A percentile compares a stretch with the other conserved stretches of the same genome.
phyloP scores from a whole-genome alignment of 2,113 vertebrate genomes.

The Brachionichthys hirsutus region DNA sequence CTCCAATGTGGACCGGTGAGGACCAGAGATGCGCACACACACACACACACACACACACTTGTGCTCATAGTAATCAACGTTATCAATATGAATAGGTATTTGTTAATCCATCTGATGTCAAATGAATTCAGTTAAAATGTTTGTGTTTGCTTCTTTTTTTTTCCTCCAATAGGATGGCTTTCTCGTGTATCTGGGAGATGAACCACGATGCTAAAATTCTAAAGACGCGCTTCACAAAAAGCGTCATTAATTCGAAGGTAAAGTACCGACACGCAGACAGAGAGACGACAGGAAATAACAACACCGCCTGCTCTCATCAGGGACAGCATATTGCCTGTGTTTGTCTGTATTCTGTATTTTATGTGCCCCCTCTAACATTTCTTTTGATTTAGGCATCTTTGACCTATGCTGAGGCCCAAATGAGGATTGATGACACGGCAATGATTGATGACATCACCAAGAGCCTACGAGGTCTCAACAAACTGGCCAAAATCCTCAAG shows the following conservation, averaged over 20 bases:
- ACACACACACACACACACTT: fast-evolving
- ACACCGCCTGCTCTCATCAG: not conserved
- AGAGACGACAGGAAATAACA: not conserved
- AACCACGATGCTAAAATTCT: constrained; percentile 88
- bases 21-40: not conserved
- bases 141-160: not conserved
- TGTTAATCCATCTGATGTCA: not conserved
- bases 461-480: constrained; percentile 90
- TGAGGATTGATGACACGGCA: constrained; percentile 90
- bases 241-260: constrained; percentile 97
- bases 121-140: not conserved
- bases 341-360: not conserved
- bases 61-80: not conserved
- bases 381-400: constrained; percentile 84
- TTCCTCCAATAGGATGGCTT: constrained; percentile 81
- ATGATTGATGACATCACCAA: constrained; percentile 88
- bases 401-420: constrained; percentile 95
- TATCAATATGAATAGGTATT: not conserved
- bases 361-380: not conserved
- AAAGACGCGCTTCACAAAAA: constrained; percentile 92
- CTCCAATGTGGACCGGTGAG: constrained; percentile 90
- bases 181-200: constrained; percentile 99
- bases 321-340: not conserved
- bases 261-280: constrained; percentile 8
- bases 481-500: constrained; percentile 93